Percentiles rank a stretch among this genome's conserved stretches.
phyloP scores from a whole-genome alignment of 2,797 vertebrate species.

The Hylomyscus alleni region DNA sequence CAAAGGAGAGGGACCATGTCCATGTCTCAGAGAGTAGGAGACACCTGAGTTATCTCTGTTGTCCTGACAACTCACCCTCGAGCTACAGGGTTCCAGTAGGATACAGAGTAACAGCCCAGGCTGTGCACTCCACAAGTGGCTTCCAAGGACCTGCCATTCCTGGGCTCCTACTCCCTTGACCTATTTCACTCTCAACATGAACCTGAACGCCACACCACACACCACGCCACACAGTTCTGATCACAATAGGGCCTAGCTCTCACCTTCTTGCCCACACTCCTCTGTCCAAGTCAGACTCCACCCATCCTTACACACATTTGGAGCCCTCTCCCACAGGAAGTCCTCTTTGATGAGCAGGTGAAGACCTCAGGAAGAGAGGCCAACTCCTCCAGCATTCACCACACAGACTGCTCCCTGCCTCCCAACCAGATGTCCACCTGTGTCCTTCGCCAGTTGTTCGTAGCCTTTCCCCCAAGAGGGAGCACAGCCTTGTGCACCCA shows the following conservation, averaged over 20 bases:
- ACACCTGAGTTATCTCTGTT: not conserved
- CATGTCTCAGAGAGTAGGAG: not conserved
- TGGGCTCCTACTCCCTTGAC: not conserved
- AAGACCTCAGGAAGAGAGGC: not conserved
- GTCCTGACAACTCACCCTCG: not conserved
- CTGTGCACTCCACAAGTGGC: not conserved
- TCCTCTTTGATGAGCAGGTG: not conserved
- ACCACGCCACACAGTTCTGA: not conserved
- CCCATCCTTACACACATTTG: not conserved
- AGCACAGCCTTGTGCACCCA: not conserved
- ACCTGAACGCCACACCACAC: not conserved
- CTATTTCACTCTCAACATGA: not conserved
- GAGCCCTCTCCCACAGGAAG: not conserved
- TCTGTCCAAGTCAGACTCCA: not conserved
- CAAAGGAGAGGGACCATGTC: not conserved
- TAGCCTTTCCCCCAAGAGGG: not conserved
- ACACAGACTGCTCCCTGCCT: rapidly evolving
- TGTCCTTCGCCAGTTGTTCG: not conserved
- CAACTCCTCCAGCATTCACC: rapidly evolving
- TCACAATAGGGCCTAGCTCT: not conserved
- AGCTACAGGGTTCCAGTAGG: not conserved
- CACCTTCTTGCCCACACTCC: not conserved
- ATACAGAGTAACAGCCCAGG: not conserved
- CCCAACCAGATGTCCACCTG: not conserved
- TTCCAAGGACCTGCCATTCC: not conserved